Evolutionary conservation across 2,888 invertebrate species (phyloP).

Genomic region (Lepidochrysops patricia): DNA sequence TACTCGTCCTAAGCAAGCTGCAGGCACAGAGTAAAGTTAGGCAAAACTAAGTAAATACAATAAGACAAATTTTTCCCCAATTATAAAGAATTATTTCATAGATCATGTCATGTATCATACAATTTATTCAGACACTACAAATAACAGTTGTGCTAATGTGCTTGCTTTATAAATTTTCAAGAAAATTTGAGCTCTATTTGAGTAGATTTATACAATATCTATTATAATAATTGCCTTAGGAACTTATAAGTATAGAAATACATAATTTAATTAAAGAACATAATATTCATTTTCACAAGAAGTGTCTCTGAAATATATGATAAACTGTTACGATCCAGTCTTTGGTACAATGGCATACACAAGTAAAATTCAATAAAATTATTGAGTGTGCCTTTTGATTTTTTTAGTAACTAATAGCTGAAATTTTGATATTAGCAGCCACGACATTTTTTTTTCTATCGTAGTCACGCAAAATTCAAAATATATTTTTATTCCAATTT

Average conservation of each 20-base stretch:
- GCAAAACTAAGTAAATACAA: no score
- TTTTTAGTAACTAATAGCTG: conserved; percentile 7
- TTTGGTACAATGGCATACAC: conserved; percentile 36
- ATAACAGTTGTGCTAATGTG: not conserved
- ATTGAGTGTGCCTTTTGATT: not conserved
- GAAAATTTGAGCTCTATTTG: not conserved
- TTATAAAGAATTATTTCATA: no score
- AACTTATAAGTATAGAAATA: not conserved
- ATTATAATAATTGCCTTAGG: not conserved
- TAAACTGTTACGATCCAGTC: conserved; percentile 33
- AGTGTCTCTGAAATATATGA: no score
- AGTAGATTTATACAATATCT: no score
- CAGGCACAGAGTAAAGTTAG: no score
- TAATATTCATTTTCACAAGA: no score
- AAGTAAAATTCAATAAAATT: not conserved
- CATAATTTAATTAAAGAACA: not conserved
- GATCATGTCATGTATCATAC: no score
- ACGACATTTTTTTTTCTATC: not conserved
- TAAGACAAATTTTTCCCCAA: no score
- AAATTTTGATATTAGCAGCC: not conserved
- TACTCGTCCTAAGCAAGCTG: not conserved
- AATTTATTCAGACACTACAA: no score
- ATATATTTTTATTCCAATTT: conserved; percentile 10
- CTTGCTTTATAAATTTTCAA: not conserved
- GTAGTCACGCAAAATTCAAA: not conserved